Evolutionary conservation across 2,113 vertebrate genomes (phyloP), one percentile per base, ranked within the genome.

Genomic region (Microcebus murinus): DNA sequence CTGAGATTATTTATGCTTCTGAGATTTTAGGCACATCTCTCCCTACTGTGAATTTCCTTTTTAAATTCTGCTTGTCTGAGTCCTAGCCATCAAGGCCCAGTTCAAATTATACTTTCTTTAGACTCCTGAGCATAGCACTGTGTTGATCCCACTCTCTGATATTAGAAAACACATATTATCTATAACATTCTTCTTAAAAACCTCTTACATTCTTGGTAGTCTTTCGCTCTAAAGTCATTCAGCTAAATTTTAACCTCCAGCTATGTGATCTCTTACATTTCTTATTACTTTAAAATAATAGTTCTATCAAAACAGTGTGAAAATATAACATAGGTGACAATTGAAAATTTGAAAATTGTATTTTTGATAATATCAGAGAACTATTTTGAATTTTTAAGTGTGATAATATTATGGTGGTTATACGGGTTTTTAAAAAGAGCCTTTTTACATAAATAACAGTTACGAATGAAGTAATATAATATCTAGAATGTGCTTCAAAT

Each of bases 401-500:
- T 87, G 29, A 42, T n/a, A 50, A 25, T 55, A 29, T 52, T 77
- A 20, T 74, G 34, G 18, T 67, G 57, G 42, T 67, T 83, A 7
- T 20, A 25, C 25, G 21, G 29, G 3, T 0, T 12, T 92, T 52
- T 36, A 2, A 68, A 67, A 67, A 63, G 14, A 90, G 23, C 12
- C 48, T 77, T 39, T 87, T 67, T 36, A 68, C 1, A 89, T 29
- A 84, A 85, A 17, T 29, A 80, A 52, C 79, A 91, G 15, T 86
- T 74, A 57, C 65, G 14, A 25, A 25, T 57, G 27, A 90, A 94
- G 34, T 59, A 55, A 34, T 39, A 0, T 23, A 73, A 59, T 18
- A 20, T 71, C 55, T 80, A 95, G 17, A 15, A 80, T 93, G 95
- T 96, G 36, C 17, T 91, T 87, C 70, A 76, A 27, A 57, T 68